A percentile compares a stretch with the other conserved stretches of the same genome.
Evolutionary conservation across 2,888 invertebrate species (phyloP).

Genomic region (Mechanitis mazaeus): DNA sequence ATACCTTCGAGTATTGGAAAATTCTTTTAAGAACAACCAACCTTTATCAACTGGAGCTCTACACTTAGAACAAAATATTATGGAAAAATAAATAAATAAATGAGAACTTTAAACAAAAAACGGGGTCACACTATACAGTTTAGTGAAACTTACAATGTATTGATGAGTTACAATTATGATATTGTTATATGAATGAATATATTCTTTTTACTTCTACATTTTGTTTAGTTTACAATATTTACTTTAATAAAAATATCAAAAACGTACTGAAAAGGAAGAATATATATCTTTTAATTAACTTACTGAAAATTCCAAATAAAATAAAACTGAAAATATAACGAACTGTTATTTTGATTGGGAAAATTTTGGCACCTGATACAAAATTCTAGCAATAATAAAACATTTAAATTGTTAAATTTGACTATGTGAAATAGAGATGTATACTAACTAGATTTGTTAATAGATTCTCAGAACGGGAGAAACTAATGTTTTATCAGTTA

Average conservation of each 20-base stretch:
- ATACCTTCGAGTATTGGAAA: slow-evolving; percentile 58
- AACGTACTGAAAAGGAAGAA: too few species aligned
- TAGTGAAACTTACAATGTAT: too few species aligned
- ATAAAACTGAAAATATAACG: background rate
- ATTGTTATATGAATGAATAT: too few species aligned
- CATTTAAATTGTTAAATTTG: too few species aligned
- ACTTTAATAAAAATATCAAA: too few species aligned
- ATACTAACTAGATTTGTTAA: slow-evolving; percentile 10
- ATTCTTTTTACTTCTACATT: too few species aligned
- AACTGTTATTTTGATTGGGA: background rate
- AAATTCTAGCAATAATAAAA: too few species aligned
- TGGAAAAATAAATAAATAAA: background rate
- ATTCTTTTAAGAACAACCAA: slow-evolving; percentile 40
- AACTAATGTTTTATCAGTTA: background rate
- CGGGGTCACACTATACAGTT: background rate
- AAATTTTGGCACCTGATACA: background rate
- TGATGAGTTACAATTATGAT: too few species aligned
- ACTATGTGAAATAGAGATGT: slow-evolving; percentile 25
- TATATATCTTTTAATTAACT: too few species aligned
- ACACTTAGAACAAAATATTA: slow-evolving; percentile 1
- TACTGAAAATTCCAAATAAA: background rate
- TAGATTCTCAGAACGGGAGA: slow-evolving; percentile 26
- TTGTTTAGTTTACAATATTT: too few species aligned
- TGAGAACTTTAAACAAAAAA: background rate
- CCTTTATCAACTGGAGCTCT: slow-evolving; percentile 21